phyloP scores from a whole-genome alignment of 2,888 invertebrate genomes.

The Patella depressa region DNA sequence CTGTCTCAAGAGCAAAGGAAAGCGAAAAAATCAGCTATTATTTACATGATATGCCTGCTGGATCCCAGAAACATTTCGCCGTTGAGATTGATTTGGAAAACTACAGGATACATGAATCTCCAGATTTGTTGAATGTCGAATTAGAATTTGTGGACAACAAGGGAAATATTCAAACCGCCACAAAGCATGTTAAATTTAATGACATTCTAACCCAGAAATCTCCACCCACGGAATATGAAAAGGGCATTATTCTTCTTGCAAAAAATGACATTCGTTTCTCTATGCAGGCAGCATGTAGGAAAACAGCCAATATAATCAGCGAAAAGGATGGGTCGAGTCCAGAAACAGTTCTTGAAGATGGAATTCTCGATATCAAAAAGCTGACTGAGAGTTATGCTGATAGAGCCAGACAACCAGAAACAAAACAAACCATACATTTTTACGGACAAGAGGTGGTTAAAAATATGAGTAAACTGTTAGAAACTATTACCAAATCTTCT shows the following conservation, averaged over 20 bases:
- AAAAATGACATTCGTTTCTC: constrained; percentile 4
- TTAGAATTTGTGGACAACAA: constrained; percentile 33
- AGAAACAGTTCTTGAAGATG: constrained; percentile 37
- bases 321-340: constrained; percentile 29
- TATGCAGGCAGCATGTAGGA: constrained; percentile 36
- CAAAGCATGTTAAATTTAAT: constrained; percentile 17
- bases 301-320: constrained; percentile 13
- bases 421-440: constrained; percentile 17
- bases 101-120: constrained; percentile 7
- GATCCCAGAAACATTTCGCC: constrained; percentile 46
- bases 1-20: constrained; percentile 19
- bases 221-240: not conserved
- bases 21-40: constrained; percentile 44
- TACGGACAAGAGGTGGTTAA: constrained; percentile 39
- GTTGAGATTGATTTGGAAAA: constrained; percentile 34
- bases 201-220: constrained; percentile 13
- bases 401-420: constrained; percentile 30
- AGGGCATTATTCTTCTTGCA: not conserved
- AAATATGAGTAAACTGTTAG: constrained; percentile 45
- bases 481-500: constrained; percentile 35
- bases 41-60: constrained; percentile 51
- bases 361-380: constrained; percentile 40
- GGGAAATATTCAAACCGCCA: constrained; percentile 22
- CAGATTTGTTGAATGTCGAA: constrained; percentile 27
- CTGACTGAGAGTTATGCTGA: constrained; percentile 38